phyloP scores from a whole-genome alignment of 2,797 vertebrate genomes.

The Hippopotamyrus pictus region DNA sequence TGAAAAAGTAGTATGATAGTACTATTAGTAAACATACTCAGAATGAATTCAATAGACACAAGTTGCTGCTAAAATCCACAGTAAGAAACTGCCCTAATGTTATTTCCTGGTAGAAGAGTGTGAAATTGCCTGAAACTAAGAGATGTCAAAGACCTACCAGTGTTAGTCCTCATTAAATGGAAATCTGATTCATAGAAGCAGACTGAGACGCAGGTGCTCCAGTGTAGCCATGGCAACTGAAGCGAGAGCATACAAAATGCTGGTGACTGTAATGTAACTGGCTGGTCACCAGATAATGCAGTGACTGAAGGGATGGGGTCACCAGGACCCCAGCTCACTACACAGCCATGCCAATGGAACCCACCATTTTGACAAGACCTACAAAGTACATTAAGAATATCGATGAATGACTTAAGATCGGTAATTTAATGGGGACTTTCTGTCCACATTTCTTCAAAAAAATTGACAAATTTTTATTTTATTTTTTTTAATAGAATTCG shows the following conservation, averaged over 20 bases:
- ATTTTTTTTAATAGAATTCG: background rate
- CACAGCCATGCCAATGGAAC: background rate
- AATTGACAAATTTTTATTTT: background rate
- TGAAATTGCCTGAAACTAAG: background rate
- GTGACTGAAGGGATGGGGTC: background rate
- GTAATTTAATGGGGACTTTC: background rate
- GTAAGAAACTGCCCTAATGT: background rate
- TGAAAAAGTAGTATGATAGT: background rate
- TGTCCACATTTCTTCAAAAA: background rate
- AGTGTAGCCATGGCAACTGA: background rate
- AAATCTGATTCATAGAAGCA: background rate
- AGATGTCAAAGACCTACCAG: background rate
- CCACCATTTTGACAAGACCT: background rate
- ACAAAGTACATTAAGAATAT: background rate
- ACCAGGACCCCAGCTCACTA: background rate
- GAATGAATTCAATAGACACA: background rate
- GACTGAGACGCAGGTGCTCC: background rate
- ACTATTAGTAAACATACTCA: background rate
- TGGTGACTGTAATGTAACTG: background rate
- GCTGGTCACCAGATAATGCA: background rate
- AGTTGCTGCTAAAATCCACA: background rate
- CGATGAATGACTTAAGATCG: background rate
- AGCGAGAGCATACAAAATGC: background rate
- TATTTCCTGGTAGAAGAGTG: background rate
- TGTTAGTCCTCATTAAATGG: background rate